phyloP scores from a whole-genome alignment of 2,113 vertebrate species.

The Barnardius zonarius region DNA sequence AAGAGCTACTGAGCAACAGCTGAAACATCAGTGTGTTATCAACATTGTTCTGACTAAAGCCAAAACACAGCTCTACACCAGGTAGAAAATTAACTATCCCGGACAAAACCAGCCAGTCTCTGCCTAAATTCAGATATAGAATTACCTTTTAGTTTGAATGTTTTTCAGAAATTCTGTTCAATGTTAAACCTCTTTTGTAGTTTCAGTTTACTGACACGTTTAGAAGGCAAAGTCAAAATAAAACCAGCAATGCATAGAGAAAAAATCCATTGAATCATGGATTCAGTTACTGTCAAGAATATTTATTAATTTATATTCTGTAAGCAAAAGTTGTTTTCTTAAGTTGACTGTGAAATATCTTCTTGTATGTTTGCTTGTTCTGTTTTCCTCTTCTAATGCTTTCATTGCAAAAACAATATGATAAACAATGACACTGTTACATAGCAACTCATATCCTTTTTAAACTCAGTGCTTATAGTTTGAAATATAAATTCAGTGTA shows the following conservation, averaged over 20 bases:
- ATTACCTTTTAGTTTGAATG: not conserved
- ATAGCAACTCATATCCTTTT: constrained; percentile 19
- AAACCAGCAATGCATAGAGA: not conserved
- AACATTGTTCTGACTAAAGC: not conserved
- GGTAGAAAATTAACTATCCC: not conserved
- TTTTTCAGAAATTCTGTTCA: not conserved
- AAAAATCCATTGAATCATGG: not conserved
- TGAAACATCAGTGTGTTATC: not conserved
- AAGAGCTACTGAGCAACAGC: not conserved
- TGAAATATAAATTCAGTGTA: not conserved
- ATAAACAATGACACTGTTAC: constrained; percentile 20
- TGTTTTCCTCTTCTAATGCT: not conserved
- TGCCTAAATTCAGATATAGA: not conserved
- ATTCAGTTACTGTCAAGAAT: not conserved
- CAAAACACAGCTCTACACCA: not conserved
- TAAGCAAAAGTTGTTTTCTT: not conserved
- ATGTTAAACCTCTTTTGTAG: not conserved
- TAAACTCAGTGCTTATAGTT: not conserved
- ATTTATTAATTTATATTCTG: not conserved
- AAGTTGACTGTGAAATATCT: not conserved
- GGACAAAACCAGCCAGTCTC: not conserved
- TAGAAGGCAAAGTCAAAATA: not conserved
- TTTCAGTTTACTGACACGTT: not conserved
- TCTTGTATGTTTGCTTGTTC: not conserved
- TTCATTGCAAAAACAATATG: not conserved